A percentile compares a stretch with the other conserved stretches of the same genome.
phyloP scores from a whole-genome alignment of 53 echinoderm and acorn worm species.

The Holothuria scabra region DNA sequence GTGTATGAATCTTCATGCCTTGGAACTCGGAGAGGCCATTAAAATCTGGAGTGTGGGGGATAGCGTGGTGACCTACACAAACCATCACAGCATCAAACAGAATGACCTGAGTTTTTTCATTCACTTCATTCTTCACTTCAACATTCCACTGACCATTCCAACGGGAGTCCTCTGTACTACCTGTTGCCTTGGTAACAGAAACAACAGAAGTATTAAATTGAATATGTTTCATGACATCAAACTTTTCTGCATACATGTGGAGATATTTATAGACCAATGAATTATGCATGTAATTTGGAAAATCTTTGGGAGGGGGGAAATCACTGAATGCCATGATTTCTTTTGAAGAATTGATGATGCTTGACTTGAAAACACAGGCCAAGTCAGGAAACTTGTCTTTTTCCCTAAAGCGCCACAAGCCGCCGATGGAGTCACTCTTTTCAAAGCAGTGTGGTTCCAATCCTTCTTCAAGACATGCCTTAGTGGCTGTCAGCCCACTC shows the following conservation, averaged over 20 bases:
- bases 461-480: constrained; percentile 84
- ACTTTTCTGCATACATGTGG: constrained; percentile 56
- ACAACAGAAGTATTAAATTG: constrained; percentile 57
- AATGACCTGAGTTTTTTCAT: constrained; percentile 24
- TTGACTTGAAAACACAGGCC: constrained; percentile 68
- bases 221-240: constrained; percentile 56
- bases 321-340: constrained; percentile 80
- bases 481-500: constrained; percentile 78
- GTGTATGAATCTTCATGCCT: constrained; percentile 78
- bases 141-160: constrained; percentile 61
- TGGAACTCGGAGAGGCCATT: constrained; percentile 69
- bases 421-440: constrained; percentile 74
- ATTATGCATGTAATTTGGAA: constrained; percentile 95
- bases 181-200: constrained; percentile 39
- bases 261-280: constrained; percentile 59
- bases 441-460: constrained; percentile 79
- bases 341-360: constrained; percentile 67
- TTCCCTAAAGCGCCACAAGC: constrained; percentile 78
- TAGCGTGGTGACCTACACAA: constrained; percentile 69
- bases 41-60: constrained; percentile 61
- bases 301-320: constrained; percentile 82
- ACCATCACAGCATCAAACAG: constrained; percentile 76
- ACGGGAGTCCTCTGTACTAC: constrained; percentile 52
- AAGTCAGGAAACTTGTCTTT: constrained; percentile 44
- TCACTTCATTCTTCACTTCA: constrained; percentile 38